Conservation (phyloP, 2,797 vertebrate species). For the Enteromius paludinosus region DNA sequence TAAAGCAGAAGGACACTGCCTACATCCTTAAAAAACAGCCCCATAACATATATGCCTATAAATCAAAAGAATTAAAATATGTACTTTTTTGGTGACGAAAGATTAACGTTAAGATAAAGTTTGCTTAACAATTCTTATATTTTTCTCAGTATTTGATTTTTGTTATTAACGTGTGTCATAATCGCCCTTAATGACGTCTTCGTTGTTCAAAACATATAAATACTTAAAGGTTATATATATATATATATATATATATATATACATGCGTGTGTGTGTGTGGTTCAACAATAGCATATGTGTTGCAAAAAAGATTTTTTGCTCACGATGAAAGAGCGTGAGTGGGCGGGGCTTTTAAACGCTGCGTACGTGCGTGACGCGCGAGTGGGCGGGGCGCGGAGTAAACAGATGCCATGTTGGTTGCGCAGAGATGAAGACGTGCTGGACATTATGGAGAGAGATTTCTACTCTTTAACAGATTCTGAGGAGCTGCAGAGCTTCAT, state of each 20-base stretch:
- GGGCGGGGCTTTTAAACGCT: not conserved
- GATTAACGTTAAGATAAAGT: no score
- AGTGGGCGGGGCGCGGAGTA: conserved; percentile 10
- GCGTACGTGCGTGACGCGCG: not conserved
- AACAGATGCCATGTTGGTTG: conserved; percentile 50
- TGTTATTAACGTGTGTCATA: not conserved
- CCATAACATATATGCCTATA: no score
- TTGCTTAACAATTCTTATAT: no score
- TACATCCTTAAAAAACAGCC: no score
- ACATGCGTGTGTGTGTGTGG: no score
- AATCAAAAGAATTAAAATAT: no score
- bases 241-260: no score
- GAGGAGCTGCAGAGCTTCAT: conserved; percentile 71
- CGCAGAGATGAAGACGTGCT: conserved; percentile 59
- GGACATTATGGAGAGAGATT: conserved; percentile 76
- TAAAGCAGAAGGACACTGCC: no score
- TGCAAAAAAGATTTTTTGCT: not conserved
- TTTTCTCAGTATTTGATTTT: not conserved
- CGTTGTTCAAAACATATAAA: not conserved
- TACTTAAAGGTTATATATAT: no score
- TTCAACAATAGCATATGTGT: not conserved
- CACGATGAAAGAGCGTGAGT: not conserved
- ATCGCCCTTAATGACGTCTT: not conserved
- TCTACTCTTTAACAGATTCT: conserved; percentile 73
- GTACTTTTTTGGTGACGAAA: no score